These are phyloP conservation scores for Homarus gammarus DNA, from an alignment of 2,888 invertebrate species.

Conservation along the genomic window DNA sequence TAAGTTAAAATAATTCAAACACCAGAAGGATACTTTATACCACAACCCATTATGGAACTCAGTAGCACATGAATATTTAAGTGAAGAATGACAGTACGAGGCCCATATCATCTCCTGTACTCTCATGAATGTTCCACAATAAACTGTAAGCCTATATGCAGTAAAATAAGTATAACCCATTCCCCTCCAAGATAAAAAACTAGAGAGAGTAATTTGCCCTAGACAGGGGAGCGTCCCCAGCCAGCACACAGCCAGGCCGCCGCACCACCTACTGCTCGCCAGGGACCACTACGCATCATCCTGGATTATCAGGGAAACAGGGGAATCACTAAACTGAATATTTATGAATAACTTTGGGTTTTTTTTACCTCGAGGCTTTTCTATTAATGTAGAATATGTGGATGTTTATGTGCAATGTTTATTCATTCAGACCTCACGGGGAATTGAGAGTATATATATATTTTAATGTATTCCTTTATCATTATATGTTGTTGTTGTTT, in stretches of 20 bases:
- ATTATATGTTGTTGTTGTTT: too few species aligned
- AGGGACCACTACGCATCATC: slow-evolving; percentile 33
- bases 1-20: too few species aligned
- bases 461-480: too few species aligned
- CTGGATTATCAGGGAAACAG: slow-evolving; percentile 16
- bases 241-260: neutral
- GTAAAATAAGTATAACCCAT: slow-evolving; percentile 15
- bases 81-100: too few species aligned
- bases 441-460: too few species aligned
- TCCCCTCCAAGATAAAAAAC: neutral
- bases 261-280: slow-evolving; percentile 1
- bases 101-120: neutral
- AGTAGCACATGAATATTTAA: too few species aligned
- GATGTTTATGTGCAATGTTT: too few species aligned
- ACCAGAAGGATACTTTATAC: too few species aligned
- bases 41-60: too few species aligned
- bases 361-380: too few species aligned
- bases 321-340: slow-evolving; percentile 34
- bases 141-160: neutral
- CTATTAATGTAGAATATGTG: too few species aligned
- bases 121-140: neutral
- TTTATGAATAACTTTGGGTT: neutral
- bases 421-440: too few species aligned
- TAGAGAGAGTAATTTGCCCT: neutral
- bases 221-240: neutral